Base-by-base conservation (phyloP, 2,888 invertebrate species). In the Leucophenga maculata region DNA sequence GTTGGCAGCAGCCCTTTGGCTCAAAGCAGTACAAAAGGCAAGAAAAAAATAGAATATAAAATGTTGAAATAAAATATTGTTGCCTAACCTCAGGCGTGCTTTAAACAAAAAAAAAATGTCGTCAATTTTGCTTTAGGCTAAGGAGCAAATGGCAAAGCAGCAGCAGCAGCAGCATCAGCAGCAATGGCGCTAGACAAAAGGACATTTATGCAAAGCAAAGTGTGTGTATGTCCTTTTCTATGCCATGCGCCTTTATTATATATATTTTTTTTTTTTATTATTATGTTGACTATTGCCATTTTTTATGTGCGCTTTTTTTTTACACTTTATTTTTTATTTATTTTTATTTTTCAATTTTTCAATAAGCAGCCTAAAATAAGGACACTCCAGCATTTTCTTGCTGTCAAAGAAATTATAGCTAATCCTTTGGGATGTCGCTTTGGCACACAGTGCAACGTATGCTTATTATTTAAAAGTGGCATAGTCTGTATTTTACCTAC, bases 101-200 rank as follows among this genome's bases (percentile, higher is more conserved):
- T 68, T 78, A 80, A 80, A 80, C 77, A 74, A 72, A 46, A 31
- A 66, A 50, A 74, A 75, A 82, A 75, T 73, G 77, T 78, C 77
- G 80, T 80, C 80, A 80, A 82, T 78, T 73, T 68, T 67, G 44
- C 46, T 52, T 60, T 57, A 44, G 64, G 32, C 59, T 65, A 39
- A 22, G 18, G n/a, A 59, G 22, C 8, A 39, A 39, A 39, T 39
- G 39, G 39, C 39, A 39, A 39, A 11, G 39, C 4, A 6, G 32
- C n/a, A n/a, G n/a, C n/a, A n/a, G n/a, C n/a, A n/a, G n/a, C n/a
- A n/a, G n/a, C n/a, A n/a, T n/a, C 26, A 26, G 26, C 26, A 26
- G 26, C 26, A 26, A 26, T 16, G n/a, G 18, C 18, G 18, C 52
- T 11, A 18, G 6, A 50, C 39, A 39, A 39, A 39, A 39, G 48